Base-by-base conservation (phyloP, 1,140 invertebrate genomes). In the Nymphalis io region DNA sequence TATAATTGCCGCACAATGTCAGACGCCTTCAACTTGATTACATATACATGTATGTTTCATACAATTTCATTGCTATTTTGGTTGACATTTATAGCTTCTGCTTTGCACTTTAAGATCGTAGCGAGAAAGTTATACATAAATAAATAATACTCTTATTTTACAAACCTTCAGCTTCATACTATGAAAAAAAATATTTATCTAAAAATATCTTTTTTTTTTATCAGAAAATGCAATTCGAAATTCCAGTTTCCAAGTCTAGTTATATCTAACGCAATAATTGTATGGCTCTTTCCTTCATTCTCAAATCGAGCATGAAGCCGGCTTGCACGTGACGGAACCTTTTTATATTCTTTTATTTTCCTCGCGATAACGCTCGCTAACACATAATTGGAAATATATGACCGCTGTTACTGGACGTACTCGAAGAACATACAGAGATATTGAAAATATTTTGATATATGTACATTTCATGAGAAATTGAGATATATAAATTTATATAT, bases 221-320 rank as follows among this genome's bases (percentile, higher is more conserved):
- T 42, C 12, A 5, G 15, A 42, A 42, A 15, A 42, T 42, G 12
- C 15, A 42, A 42, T 42, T 42, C 40, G 40, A 42, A 42, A 15
- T 42, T 42, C 40, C 12, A 15, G 3, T 3, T 15, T 42, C 40
- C 15, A 42, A 15, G 15, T 48, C 15, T 0, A 48, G 44, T 48
- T 48, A 48, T 10, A 48, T n/a, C 16, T 48, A 8, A 48, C 44
- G 10, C 27, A 33, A 48, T 48, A 16, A 48, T 48, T 18, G 44
- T 10, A 48, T 33, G 57, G 57, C 13, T 46, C 44, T 23, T 46
- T 11, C 53, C 58, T 66, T 66, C 40, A 57, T 66, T 48, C 20
- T 59, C 44, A 68, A 60, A 68, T 68, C 59, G 66, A 68, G 44
- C 46, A 68, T 68, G 59, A 68, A 68, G 39, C 66, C 46, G 46